Base-by-base conservation (phyloP, 2,113 vertebrate species). In the Cygnus buccinator region DNA sequence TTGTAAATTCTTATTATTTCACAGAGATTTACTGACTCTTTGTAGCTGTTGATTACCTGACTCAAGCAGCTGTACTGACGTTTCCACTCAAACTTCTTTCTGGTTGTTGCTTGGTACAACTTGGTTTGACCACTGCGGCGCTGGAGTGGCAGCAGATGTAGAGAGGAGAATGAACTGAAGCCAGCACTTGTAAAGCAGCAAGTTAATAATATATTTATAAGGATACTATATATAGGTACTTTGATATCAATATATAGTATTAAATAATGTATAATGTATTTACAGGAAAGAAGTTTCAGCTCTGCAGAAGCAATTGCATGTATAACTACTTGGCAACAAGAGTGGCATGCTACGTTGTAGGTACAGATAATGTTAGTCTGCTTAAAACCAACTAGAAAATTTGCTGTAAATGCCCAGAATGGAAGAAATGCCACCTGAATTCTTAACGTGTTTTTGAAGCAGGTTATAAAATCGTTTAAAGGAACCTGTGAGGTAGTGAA, bases 201-300 rank as follows among this genome's bases (percentile, higher is more conserved):
- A 82, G 58, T 96, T 93, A 84, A 59, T 94, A 87, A 95, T 76
- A 91, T 85, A 95, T 97, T 96, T 96, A 96, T 96, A 61, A 93
- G 62, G 77, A 14, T 77, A 83, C 91, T 97, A 82, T 93, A 92
- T 92, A 93, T 97, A 94, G 90, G 62, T 85, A 76, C 62, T 93
- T 93, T 70, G 54, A 91, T 94, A 95, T 92, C 90, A 91, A 80
- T 92, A 91, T 80, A 92, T 93, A 44, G 70, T 95, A 52, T 93
- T 96, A 83, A 96, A 97, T 97, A 97, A 97, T 94, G 28, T 89
- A 96, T 93, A 76, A 87, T 66, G 75, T 94, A 94, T 97, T 97
- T 97, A 90, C 90, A 89, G 92, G 83, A 95, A 95, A 91, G 89
- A 89, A 62, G 84, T 74, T 92, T 91, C 77, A 76, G 28, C 62